Conservation (phyloP, 2,113 vertebrate genomes). For the Antechinus stuartii region DNA sequence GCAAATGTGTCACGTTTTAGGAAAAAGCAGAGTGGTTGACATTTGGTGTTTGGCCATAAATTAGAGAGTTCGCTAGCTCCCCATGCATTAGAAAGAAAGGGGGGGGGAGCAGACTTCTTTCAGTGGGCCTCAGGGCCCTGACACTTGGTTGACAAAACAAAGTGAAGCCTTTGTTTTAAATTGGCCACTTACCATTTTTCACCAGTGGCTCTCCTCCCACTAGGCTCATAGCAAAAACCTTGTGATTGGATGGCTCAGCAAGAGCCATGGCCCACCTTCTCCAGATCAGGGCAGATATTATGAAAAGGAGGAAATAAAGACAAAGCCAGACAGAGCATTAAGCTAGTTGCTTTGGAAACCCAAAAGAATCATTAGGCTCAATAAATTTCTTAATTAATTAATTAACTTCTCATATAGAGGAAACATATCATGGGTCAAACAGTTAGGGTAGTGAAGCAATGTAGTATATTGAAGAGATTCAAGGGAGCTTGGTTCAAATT, state of each 20-base stretch:
- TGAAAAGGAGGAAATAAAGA: background rate
- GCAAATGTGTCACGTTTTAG: constrained; percentile 61
- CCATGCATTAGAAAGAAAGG: constrained; percentile 18
- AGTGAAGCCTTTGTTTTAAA: constrained; percentile 41
- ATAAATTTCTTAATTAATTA: background rate
- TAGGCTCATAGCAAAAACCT: background rate
- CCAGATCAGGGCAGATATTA: background rate
- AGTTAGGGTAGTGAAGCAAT: background rate
- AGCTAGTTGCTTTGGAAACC: background rate
- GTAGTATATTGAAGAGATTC: background rate
- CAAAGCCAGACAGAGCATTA: background rate
- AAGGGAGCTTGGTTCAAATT: background rate
- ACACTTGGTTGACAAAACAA: constrained; percentile 7
- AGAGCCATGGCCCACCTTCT: background rate
- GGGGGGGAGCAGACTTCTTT: background rate
- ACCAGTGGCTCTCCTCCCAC: background rate
- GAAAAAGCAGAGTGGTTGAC: constrained; percentile 19
- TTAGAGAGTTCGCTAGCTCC: constrained; percentile 51
- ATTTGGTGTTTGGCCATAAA: constrained; percentile 58
- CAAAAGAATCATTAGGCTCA: background rate
- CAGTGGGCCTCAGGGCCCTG: constrained; percentile 19
- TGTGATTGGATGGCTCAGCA: background rate
- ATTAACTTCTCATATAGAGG: background rate
- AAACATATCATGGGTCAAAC: background rate
- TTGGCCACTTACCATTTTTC: constrained; percentile 37